Conservation (phyloP, 2,797 vertebrate genomes). For the Darevskia mixta region DNA sequence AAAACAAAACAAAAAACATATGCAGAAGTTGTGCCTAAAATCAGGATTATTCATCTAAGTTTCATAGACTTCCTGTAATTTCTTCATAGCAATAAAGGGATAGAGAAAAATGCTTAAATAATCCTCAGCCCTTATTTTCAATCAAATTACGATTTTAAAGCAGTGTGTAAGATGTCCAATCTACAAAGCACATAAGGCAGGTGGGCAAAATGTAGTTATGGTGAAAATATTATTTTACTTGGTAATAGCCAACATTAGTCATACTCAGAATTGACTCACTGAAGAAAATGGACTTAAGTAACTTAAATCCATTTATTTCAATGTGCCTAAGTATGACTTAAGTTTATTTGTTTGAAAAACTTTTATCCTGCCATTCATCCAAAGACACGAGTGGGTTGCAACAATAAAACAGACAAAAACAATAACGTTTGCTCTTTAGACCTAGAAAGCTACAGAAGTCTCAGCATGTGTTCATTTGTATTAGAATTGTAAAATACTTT, state of each 20-base stretch:
- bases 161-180: background rate
- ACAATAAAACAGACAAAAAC: no score
- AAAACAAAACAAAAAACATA: no score
- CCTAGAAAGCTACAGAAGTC: background rate
- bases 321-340: no score
- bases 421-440: background rate
- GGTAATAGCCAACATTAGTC: no score
- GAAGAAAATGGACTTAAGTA: no score
- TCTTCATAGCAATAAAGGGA: background rate
- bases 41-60: background rate
- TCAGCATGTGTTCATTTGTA: background rate
- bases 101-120: background rate
- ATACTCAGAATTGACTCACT: no score
- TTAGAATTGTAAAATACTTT: constrained; percentile 12
- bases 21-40: background rate
- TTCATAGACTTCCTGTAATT: background rate
- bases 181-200: background rate
- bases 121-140: background rate
- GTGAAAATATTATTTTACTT: background rate
- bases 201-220: background rate
- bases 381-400: no score
- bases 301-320: no score
- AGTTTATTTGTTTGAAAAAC: no score
- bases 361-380: no score
- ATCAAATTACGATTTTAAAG: background rate